Evolutionary conservation across 1,140 invertebrate species (phyloP), one percentile per base, ranked within the genome.

Genomic region (Macrosteles quadrilineatus): DNA sequence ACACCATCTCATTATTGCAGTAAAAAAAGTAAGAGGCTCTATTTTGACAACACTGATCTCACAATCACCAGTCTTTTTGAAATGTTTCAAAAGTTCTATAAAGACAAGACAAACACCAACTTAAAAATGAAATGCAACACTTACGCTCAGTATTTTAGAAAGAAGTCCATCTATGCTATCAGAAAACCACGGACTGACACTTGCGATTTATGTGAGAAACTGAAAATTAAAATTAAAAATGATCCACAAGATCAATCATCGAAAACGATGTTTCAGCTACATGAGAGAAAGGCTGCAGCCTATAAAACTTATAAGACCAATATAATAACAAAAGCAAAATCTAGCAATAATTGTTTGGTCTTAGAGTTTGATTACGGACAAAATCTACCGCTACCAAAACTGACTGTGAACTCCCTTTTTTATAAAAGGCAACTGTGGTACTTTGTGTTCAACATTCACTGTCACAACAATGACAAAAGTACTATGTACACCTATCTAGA

Each of bases 331-430:
- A 67, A 45, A 43, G 64, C 36, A 67, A 67, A 67, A 67, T 14
- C 64, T 67, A 27, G 36, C 21, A 45, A n/a, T 47, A 32, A 64
- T 65, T 27, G 31, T 27, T 31, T 70, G 14, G 71, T 70, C 14
- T 36, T 72, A 1, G 71, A 72, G 43, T 72, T 72, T 53, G 71
- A 72, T 47, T 72, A 72, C 40, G 57, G 25, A 53, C 71, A 72
- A 57, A 72, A 72, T 70, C 47, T 59, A 17, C 68, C 71, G 4
- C 32, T 72, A 19, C 71, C 71, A 45, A 70, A 70, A 19, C n/a
- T 72, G 19, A 66, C 25, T 59, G 68, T 70, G n/a, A 72, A 14
- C 14, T 14, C 25, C 0, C 71, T 65, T 21, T 72, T 72, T 59
- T 70, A 72, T 30, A 69, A 69, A 59, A 50, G 71, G 19, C 63